Conservation (phyloP, 2,113 vertebrate genomes). For the Saimiri boliviensis region DNA sequence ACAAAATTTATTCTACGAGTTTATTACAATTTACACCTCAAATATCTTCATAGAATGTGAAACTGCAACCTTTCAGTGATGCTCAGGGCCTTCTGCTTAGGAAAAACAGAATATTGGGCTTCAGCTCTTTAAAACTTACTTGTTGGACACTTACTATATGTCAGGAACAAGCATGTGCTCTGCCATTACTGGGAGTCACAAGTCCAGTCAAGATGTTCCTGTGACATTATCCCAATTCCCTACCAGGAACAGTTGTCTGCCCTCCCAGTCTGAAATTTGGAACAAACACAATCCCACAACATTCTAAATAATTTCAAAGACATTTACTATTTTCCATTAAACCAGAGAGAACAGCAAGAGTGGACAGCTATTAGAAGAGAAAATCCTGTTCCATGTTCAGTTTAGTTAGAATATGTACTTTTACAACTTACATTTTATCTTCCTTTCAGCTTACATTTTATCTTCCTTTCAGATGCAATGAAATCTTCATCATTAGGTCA, state of each 20-base stretch:
- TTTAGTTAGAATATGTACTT: conserved; percentile 21
- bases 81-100: not conserved
- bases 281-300: conserved; percentile 14
- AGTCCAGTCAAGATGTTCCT: not conserved
- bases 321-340: conserved; percentile 28
- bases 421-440: conserved; percentile 63
- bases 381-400: not conserved
- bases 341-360: not conserved
- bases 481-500: conserved; percentile 53
- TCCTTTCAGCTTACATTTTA: conserved; percentile 59
- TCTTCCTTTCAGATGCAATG: conserved; percentile 61
- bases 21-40: not conserved
- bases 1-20: not conserved
- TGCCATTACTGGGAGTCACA: not conserved
- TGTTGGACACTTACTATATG: not conserved
- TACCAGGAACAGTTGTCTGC: not conserved
- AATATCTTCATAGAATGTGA: not conserved
- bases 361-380: not conserved
- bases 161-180: not conserved
- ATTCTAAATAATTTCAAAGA: conserved; percentile 39
- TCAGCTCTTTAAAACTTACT: not conserved
- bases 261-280: conserved; percentile 13
- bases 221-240: not conserved
- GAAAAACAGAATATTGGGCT: not conserved
- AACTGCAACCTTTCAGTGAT: not conserved